Base-by-base conservation (phyloP, 2,797 vertebrate species). In the Phalloptychus januarius region DNA sequence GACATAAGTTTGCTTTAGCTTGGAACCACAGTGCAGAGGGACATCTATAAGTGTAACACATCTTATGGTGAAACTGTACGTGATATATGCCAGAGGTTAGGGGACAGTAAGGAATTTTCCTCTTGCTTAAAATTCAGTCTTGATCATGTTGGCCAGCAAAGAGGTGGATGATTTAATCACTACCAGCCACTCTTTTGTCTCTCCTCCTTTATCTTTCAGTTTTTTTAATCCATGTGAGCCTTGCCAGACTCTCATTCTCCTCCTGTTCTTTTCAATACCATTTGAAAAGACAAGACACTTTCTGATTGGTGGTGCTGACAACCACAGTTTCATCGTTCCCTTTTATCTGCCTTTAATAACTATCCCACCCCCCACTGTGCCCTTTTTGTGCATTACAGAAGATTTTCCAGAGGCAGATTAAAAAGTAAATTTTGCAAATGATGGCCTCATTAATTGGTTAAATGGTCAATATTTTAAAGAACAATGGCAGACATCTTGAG, bases 21-120 rank as follows among this genome's bases (percentile, higher is more conserved):
- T 56, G 75, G 52, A 70, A 36, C 16, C 40, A 58, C 63, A n/a
- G 48, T 52, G 1, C 31, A 71, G 45, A 33, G 76, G 45, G 44
- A 83, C 15, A 77, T 31, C 45, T 63, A 63, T 78, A 71, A 77
- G 78, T 76, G 45, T 42, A 81, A 76, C 76, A 79, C 48, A 15
- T 72, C 63, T 54, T 65, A 11, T 71, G 75, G 38, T 7, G 40
- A 80, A 74, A 63, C 71, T 45, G 79, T 77, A 83, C 70, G 28
- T 50, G 38, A 80, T 42, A 76, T 50, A 45, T 7, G 79, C 88
- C 76, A 50, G 71, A 77, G 86, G 86, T 76, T 5, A 83, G 75
- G 52, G 74, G 77, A 77, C 80, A 82, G 76, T 77, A 77, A 94
- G 88, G 80, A 93, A 92, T 92, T 88, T 88, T 86, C 85, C 88